phyloP scores from a whole-genome alignment of 2,113 vertebrate genomes.

The Carassius auratus region DNA sequence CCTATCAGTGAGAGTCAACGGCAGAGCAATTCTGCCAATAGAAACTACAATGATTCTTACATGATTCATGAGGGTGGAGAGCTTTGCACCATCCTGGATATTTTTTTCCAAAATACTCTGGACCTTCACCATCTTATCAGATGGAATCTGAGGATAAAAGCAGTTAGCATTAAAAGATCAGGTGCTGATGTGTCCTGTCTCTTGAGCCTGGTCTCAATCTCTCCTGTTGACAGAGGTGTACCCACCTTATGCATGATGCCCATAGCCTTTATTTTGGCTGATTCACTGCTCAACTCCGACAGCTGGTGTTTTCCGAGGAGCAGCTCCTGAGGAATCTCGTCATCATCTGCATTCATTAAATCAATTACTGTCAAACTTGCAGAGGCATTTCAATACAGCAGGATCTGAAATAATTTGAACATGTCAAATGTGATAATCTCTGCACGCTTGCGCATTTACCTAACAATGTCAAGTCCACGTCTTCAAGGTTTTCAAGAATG shows the following conservation, averaged over 20 bases:
- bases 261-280: conserved; percentile 99
- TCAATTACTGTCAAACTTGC: not conserved
- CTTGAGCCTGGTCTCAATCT: not conserved
- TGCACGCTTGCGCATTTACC: conserved; percentile 73
- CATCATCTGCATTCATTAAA: conserved; percentile 80
- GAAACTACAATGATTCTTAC: conserved; percentile 73
- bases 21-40: not conserved
- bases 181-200: not conserved
- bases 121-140: conserved; percentile 95
- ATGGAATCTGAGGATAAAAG: conserved; percentile 81
- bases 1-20: not conserved
- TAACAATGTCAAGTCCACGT: conserved; percentile 95
- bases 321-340: conserved; percentile 96
- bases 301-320: conserved; percentile 96
- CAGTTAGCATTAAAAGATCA: not conserved
- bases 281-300: conserved; percentile 94
- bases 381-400: not conserved
- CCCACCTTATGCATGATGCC: conserved; percentile 93
- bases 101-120: conserved; percentile 97
- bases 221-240: not conserved
- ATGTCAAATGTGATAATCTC: not conserved
- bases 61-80: conserved; percentile 90
- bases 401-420: not conserved
- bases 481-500: conserved; percentile 96
- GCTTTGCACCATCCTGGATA: conserved; percentile 94